Conservation (phyloP, 2,888 invertebrate species). For the Oligia latruncula region DNA sequence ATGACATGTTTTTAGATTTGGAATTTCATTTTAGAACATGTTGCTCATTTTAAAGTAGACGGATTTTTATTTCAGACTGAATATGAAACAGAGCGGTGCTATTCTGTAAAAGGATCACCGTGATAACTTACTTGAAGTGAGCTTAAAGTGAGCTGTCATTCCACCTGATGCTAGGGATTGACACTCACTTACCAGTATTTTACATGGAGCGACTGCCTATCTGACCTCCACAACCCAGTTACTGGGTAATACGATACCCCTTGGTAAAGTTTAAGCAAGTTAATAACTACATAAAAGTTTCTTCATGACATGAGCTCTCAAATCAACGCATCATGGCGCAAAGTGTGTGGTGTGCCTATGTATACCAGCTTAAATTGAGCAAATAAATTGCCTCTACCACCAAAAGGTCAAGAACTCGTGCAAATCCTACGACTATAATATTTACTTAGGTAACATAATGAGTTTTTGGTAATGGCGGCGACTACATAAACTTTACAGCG, state of each 20-base stretch:
- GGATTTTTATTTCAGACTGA: background rate
- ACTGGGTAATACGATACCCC: too few species aligned
- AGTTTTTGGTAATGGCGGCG: conserved; percentile 50
- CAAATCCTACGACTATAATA: conserved; percentile 35
- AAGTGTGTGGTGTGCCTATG: background rate
- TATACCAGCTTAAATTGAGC: background rate
- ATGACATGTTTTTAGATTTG: background rate
- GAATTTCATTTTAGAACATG: background rate
- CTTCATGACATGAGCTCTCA: background rate
- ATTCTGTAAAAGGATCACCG: too few species aligned
- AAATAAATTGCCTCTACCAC: conserved; percentile 23
- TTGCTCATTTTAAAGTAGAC: background rate
- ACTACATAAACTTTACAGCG: conserved; percentile 61
- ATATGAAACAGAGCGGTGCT: background rate
- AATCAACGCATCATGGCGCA: background rate
- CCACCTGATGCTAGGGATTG: too few species aligned
- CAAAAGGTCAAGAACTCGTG: conserved; percentile 31
- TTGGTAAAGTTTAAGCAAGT: background rate
- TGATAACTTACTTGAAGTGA: too few species aligned
- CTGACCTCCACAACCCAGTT: too few species aligned
- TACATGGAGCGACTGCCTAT: too few species aligned
- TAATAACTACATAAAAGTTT: background rate
- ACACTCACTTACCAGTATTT: too few species aligned
- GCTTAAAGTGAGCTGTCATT: too few species aligned
- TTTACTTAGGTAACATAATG: conserved; percentile 57